A percentile compares a stretch with the other conserved stretches of the same genome.
phyloP scores from a whole-genome alignment of 2,888 invertebrate species.

The Carpatolechia fugitivella region DNA sequence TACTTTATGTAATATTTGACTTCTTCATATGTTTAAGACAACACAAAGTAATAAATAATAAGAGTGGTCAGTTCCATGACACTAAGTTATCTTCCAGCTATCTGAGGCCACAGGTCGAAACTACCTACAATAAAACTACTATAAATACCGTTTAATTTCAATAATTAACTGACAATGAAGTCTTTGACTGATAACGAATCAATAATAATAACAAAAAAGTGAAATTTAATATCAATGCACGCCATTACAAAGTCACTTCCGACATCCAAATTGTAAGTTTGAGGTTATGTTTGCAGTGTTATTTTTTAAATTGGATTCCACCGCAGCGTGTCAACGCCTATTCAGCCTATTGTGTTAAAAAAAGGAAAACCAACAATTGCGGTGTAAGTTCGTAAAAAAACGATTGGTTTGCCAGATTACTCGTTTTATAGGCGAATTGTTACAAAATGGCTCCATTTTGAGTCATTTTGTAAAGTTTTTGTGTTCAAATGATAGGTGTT shows the following conservation, averaged over 20 bases:
- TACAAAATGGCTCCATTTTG: constrained; percentile 72
- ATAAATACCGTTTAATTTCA: constrained; percentile 75
- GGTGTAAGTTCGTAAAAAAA: constrained; percentile 74
- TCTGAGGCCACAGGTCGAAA: constrained; percentile 49
- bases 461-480: constrained; percentile 60
- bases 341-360: constrained; percentile 54
- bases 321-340: constrained; percentile 74
- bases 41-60: constrained; percentile 47
- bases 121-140: constrained; percentile 53
- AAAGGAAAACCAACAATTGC: constrained; percentile 58
- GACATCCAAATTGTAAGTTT: constrained; percentile 34
- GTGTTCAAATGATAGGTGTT: constrained; percentile 68
- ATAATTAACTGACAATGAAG: constrained; percentile 69
- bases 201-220: constrained; percentile 50
- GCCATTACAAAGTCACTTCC: constrained; percentile 61
- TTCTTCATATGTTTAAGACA: constrained; percentile 37
- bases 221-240: constrained; percentile 54
- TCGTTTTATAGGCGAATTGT: constrained; percentile 65
- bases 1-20: neutral
- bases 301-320: constrained; percentile 60
- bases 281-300: constrained; percentile 39
- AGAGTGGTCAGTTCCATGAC: constrained; percentile 69
- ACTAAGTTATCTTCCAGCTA: constrained; percentile 42
- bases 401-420: constrained; percentile 73
- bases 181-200: constrained; percentile 72